Evolutionary conservation across 2,888 invertebrate species (phyloP).

Genomic region (Lacanobia oleracea): DNA sequence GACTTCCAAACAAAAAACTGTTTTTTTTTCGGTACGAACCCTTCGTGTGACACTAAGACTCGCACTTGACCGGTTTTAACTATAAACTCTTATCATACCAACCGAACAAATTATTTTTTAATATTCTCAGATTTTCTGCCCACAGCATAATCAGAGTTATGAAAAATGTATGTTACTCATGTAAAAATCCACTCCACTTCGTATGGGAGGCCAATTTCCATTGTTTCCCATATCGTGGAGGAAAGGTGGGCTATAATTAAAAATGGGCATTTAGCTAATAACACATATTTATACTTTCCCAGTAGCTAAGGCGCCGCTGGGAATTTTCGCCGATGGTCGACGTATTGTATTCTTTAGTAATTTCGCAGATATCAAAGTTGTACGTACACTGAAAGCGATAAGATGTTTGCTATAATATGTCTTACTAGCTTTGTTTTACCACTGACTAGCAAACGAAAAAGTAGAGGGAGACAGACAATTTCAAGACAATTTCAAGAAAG

Average conservation of each 20-base stretch:
- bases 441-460: too few relatives aligned
- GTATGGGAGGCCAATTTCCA: constrained; percentile 43
- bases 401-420: constrained; percentile 2
- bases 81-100: too few relatives aligned
- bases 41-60: too few relatives aligned
- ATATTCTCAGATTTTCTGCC: background rate
- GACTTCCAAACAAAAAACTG: too few relatives aligned
- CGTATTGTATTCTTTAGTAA: constrained; percentile 65
- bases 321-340: constrained; percentile 69
- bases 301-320: constrained; percentile 62
- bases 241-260: constrained; percentile 57
- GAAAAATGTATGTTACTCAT: constrained; percentile 10
- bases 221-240: constrained; percentile 50
- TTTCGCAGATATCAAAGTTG: constrained; percentile 52
- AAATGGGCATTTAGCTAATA: constrained; percentile 68
- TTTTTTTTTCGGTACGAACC: too few relatives aligned
- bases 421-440: background rate
- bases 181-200: constrained; percentile 23
- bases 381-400: constrained; percentile 28
- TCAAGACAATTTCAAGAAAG: too few relatives aligned
- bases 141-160: background rate
- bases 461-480: too few relatives aligned
- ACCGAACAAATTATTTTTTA: too few relatives aligned
- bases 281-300: constrained; percentile 66
- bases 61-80: too few relatives aligned